Percentiles rank a stretch among this genome's conserved stretches.
Evolutionary conservation across 2,888 invertebrate species (phyloP).

Genomic region (Tetramorium bicarinatum): DNA sequence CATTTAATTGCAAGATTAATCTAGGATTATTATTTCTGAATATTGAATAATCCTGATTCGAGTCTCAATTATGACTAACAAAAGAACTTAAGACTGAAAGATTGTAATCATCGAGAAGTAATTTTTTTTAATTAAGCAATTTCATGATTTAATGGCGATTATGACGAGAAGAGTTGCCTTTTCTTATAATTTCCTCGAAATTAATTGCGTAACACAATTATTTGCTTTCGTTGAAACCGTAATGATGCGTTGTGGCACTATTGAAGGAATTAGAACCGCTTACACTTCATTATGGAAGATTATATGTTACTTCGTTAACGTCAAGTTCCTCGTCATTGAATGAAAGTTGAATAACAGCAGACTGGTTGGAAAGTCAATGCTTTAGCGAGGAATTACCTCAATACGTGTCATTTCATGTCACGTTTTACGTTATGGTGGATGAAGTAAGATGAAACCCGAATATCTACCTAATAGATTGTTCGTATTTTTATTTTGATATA

Average conservation of each 20-base stretch:
- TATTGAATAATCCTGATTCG: not conserved
- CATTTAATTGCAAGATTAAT: not conserved
- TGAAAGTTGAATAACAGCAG: slow-evolving; percentile 3
- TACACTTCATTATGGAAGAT: slow-evolving; percentile 5
- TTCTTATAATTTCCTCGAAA: not conserved
- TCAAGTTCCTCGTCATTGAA: slow-evolving; percentile 17
- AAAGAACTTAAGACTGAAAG: not conserved
- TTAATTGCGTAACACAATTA: not conserved
- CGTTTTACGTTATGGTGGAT: not conserved
- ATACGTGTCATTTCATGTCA: not conserved
- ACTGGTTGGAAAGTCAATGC: not conserved
- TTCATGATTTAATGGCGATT: not conserved
- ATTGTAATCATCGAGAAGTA: not conserved
- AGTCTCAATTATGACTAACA: not conserved
- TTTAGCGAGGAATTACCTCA: not conserved
- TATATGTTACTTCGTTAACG: slow-evolving; percentile 8
- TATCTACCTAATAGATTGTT: not conserved
- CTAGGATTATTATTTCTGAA: not conserved
- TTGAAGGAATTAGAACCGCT: not conserved
- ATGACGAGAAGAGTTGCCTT: not conserved
- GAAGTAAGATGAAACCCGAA: slow-evolving; percentile 10
- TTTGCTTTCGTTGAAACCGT: not conserved
- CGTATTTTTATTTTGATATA: slow-evolving; percentile 3
- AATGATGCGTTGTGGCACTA: slow-evolving; percentile 9
- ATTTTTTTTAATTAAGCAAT: not conserved